Percentiles rank a stretch among this genome's conserved stretches.
phyloP scores from a whole-genome alignment of 2,113 vertebrate genomes.

The Choloepus hoffmanni region DNA sequence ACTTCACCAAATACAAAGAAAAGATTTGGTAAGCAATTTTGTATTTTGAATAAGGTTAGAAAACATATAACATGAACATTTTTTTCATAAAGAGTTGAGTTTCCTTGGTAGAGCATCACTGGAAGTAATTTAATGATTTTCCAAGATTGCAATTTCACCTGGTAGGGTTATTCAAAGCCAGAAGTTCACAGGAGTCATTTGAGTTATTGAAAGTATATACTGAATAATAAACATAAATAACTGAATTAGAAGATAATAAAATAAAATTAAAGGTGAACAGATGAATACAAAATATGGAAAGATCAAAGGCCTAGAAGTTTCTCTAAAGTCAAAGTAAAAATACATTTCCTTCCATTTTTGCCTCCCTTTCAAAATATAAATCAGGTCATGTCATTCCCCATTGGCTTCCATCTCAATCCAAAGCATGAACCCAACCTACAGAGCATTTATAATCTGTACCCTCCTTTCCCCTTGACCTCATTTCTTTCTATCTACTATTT shows the following conservation, averaged over 20 bases:
- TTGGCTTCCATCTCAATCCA: neutral
- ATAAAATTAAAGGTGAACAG: neutral
- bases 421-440: neutral
- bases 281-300: neutral
- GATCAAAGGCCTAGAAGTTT: neutral
- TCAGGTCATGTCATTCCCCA: neutral
- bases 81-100: neutral
- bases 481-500: neutral
- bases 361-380: neutral
- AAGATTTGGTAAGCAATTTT: neutral
- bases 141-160: neutral
- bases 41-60: neutral
- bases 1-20: neutral
- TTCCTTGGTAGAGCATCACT: neutral
- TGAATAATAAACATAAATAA: neutral
- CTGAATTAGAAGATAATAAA: neutral
- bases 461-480: fast-evolving
- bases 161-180: neutral
- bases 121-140: neutral
- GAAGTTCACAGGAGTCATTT: neutral
- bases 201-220: neutral
- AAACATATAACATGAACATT: neutral
- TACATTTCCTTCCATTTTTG: neutral
- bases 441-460: neutral
- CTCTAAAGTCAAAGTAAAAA: neutral